Percentiles rank a stretch among this genome's conserved stretches.
These are phyloP conservation scores for Dryocosmus kuriphilus DNA, from an alignment of 2,888 invertebrate genomes.

Conservation along the genomic window DNA sequence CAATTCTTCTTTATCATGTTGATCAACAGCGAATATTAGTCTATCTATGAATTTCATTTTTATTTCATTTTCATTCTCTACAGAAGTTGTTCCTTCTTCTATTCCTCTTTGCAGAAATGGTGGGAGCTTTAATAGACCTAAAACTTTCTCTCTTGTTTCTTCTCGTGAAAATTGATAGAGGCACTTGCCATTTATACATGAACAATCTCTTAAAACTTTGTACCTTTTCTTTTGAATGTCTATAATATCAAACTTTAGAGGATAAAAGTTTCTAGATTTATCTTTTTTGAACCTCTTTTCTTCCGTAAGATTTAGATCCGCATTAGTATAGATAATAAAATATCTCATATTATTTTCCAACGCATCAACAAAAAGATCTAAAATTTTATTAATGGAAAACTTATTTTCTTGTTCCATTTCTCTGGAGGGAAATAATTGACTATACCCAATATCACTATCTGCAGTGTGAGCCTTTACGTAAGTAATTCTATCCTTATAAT, in stretches of 20 bases:
- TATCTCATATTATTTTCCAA: conserved; percentile 30
- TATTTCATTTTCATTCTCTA: conserved; percentile 6
- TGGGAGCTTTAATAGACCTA: conserved; percentile 38
- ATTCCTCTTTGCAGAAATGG: not conserved
- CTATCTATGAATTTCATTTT: conserved; percentile 43
- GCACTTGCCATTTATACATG: conserved; percentile 12
- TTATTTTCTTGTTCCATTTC: not conserved
- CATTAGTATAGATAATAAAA: conserved; percentile 45
- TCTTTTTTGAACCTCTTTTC: conserved; percentile 41
- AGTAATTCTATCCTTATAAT: too few relatives aligned
- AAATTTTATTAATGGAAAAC: conserved; percentile 39
- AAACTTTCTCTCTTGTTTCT: too few relatives aligned
- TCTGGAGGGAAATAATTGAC: too few relatives aligned
- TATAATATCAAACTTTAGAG: too few relatives aligned
- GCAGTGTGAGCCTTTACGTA: too few relatives aligned
- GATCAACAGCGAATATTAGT: conserved; percentile 42
- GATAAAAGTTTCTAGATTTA: too few relatives aligned
- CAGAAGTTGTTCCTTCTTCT: not conserved
- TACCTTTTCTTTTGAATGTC: too few relatives aligned
- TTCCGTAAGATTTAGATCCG: conserved; percentile 20
- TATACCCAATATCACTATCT: too few relatives aligned
- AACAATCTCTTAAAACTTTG: conserved; percentile 35
- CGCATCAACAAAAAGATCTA: conserved; percentile 23
- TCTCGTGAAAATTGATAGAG: conserved; percentile 40
- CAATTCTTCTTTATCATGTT: conserved; percentile 42